phyloP scores from a whole-genome alignment of 1,140 invertebrate genomes.

The Trinorchestia longiramus region DNA sequence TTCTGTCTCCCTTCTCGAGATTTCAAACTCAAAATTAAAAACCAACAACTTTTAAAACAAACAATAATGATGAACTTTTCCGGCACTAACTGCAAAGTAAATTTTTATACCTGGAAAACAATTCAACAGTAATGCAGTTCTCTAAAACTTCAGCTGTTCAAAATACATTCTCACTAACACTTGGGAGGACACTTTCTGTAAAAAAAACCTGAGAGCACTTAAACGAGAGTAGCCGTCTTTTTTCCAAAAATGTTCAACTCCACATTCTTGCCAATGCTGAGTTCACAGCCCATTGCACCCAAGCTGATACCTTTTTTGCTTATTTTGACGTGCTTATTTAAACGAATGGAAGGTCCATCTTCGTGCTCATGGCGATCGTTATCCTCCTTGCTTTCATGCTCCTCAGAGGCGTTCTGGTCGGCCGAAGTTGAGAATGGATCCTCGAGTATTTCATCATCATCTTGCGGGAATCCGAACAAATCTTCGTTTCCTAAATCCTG shows the following conservation, averaged over 20 bases:
- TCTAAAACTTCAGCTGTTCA: neutral
- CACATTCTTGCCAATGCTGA: conserved; percentile 8
- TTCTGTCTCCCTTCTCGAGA: neutral
- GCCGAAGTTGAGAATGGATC: neutral
- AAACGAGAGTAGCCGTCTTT: conserved; percentile 9
- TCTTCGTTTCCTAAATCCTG: neutral
- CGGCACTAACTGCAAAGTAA: neutral
- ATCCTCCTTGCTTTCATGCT: neutral
- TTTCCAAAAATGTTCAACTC: conserved; percentile 25
- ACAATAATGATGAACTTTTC: neutral
- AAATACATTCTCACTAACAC: neutral
- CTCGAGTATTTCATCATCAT: neutral
- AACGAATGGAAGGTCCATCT: neutral
- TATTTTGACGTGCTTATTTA: conserved; percentile 32
- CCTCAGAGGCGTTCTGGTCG: neutral
- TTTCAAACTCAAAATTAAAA: neutral
- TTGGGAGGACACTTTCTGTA: neutral
- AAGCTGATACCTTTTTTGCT: conserved; percentile 44
- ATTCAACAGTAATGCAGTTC: neutral
- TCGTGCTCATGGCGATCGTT: neutral
- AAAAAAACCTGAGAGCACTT: neutral
- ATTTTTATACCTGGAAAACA: neutral
- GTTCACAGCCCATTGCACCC: conserved; percentile 39
- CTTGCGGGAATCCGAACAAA: neutral
- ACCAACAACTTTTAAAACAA: neutral